Evolutionary conservation across 2,888 invertebrate genomes (phyloP), one percentile per base, ranked within the genome.

Genomic region (Trisateles emortualis): DNA sequence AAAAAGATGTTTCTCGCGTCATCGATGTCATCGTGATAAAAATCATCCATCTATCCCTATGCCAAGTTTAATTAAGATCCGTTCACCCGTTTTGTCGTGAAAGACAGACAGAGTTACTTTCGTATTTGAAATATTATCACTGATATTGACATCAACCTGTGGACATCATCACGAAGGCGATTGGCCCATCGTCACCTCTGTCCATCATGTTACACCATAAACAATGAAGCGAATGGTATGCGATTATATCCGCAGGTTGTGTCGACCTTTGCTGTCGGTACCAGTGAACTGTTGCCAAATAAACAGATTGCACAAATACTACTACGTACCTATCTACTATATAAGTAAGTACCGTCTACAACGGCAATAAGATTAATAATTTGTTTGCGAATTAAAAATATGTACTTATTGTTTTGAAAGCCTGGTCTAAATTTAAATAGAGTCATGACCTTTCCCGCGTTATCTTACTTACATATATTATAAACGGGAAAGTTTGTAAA

Each of bases 241-340:
- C 51, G 42, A 59, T 68, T 47, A 50, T 62, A 48, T 61, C 53
- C 54, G 40, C 48, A 24, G 51, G 49, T 59, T 39, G 40, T 45
- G 40, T 61, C 41, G 72, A 77, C 77, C 78, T 79, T 77, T 77
- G 58, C 63, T 62, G 59, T 61, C 68, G 50, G 64, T 61, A 62
- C 66, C 38, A 19, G 10, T 33, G n/a, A 35, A 44, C 50, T 64
- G 60, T 79, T 79, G 60, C 68, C 70, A 78, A 79, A 78, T 72
- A 69, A 69, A 76, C 66, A 61, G 26, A 41, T 79, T 77, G 68
- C 72, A 66, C 68, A 68, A 66, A 64, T 51, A 17, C 45, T 8
- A 26, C 5, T n/a, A n/a, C n/a, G n/a, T n/a, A n/a, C n/a, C n/a
- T n/a, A 26, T 26, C 3, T 8, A 19, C 19, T 3, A 5, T 19